Evolutionary conservation across 2,797 vertebrate species (phyloP).

Genomic region (Lacerta bilineata): DNA sequence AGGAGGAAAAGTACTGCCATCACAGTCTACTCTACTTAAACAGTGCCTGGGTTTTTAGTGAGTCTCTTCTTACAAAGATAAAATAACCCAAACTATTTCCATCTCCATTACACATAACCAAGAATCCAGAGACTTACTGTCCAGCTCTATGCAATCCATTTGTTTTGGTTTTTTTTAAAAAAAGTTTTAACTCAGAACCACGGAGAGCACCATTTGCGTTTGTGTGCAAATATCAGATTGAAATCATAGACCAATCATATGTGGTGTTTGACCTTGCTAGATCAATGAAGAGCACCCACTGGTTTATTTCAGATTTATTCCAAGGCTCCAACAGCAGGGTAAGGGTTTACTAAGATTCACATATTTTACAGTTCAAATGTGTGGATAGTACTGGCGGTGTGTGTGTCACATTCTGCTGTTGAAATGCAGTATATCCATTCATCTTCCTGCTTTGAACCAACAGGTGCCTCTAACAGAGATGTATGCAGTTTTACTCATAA

Average conservation of each 20-base stretch:
- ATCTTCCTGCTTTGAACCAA: background rate
- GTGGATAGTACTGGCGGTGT: background rate
- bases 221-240: background rate
- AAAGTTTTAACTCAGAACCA: background rate
- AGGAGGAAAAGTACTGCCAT: background rate
- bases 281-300: background rate
- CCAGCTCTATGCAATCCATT: background rate
- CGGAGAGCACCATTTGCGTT: background rate
- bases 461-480: conserved; percentile 39
- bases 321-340: fast-evolving
- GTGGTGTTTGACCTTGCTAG: background rate
- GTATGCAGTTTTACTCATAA: conserved; percentile 43
- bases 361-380: background rate
- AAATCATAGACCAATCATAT: no score
- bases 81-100: background rate
- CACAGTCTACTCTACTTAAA: background rate
- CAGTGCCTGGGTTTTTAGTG: background rate
- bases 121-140: background rate
- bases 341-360: background rate
- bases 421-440: background rate
- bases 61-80: fast-evolving
- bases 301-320: background rate
- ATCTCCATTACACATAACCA: background rate
- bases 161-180: background rate
- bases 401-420: conserved; percentile 1